phyloP scores from a whole-genome alignment of 2,888 invertebrate species.

The Drosophila meridiana region DNA sequence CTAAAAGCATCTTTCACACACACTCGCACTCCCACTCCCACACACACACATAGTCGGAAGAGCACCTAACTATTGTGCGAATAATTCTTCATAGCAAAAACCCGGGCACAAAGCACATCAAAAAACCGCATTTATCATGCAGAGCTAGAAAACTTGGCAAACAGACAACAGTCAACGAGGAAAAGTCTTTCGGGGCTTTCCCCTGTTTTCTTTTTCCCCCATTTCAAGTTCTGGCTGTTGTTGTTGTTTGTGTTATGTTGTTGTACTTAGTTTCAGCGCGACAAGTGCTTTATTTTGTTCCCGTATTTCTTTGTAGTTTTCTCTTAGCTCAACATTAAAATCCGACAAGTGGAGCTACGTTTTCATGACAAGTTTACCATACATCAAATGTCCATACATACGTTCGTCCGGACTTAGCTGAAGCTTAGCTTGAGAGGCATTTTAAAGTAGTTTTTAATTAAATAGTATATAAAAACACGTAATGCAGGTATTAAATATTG shows the following conservation, averaged over 20 bases:
- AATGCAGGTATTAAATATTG: neutral
- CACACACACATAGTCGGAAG: slow-evolving; percentile 12
- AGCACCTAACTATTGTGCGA: slow-evolving; percentile 18
- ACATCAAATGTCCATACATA: neutral
- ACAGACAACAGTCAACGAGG: slow-evolving; percentile 48
- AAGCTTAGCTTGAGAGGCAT: neutral
- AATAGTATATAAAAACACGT: neutral
- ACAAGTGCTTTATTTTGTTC: slow-evolving; percentile 35
- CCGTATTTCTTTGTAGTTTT: slow-evolving; percentile 13
- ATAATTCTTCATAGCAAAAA: slow-evolving; percentile 24
- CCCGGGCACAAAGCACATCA: slow-evolving; percentile 39
- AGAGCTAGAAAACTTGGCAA: slow-evolving; percentile 53
- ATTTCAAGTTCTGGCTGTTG: slow-evolving; percentile 37
- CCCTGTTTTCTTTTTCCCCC: slow-evolving; percentile 35
- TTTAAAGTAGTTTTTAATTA: slow-evolving; percentile 1
- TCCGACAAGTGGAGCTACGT: neutral
- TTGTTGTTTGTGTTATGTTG: slow-evolving; percentile 18
- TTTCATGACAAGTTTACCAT: neutral
- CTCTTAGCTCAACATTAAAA: slow-evolving; percentile 23
- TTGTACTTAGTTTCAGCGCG: slow-evolving; percentile 15
- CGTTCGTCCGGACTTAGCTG: neutral
- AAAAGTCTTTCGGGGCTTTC: slow-evolving; percentile 52
- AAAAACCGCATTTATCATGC: slow-evolving; percentile 69
- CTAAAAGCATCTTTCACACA: slow-evolving; percentile 45
- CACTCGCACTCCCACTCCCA: neutral